Evolutionary conservation across 2,888 invertebrate species (phyloP), one percentile per base, ranked within the genome.

Genomic region (Scaptomyza caliginosa): DNA sequence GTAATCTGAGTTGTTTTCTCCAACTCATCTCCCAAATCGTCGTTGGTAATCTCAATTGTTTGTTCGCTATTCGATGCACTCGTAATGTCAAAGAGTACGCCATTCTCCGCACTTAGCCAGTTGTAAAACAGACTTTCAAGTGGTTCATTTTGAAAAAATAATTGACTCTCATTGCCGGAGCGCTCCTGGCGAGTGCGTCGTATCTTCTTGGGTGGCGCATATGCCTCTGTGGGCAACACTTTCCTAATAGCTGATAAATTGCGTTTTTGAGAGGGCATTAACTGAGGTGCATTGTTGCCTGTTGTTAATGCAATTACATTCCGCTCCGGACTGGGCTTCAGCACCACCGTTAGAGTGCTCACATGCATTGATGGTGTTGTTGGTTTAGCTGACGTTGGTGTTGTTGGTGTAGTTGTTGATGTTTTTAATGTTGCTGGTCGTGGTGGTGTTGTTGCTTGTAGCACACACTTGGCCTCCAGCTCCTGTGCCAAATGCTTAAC

Each of bases 131-230:
- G 81, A 21, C 71, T 75, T 51, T 90, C 90, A 19, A 90, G 56
- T 11, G 80, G 79, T 3, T 76, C 74, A 59, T 85, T 88, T 56
- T 84, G 82, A 72, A 89, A 87, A 75, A 90, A 81, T 28, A 69
- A 72, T 2, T 78, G 77, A 0, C 67, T 70, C 0, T 79, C 77
- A n/a, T 70, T 59, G 3, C 73, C 72, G 16, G 63, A 51, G 21
- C 85, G 77, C 52, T 90, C 90, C 34, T 81, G 73, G 0, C 77
- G 84, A 0, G 89, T 90, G 24, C 90, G 88, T 3, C 90, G 77
- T 19, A 90, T 90, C 51, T 91, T 90, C 56, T 82, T 88, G 10
- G 90, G 89, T 8, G 89, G 90, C 0, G 89, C 90, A 69, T 83
- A 89, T 0, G 88, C 78, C 28, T 91, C 91, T 0, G 86, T 86